Evolutionary conservation across 2,888 invertebrate species (phyloP).

Genomic region (Hypolimnas misippus): DNA sequence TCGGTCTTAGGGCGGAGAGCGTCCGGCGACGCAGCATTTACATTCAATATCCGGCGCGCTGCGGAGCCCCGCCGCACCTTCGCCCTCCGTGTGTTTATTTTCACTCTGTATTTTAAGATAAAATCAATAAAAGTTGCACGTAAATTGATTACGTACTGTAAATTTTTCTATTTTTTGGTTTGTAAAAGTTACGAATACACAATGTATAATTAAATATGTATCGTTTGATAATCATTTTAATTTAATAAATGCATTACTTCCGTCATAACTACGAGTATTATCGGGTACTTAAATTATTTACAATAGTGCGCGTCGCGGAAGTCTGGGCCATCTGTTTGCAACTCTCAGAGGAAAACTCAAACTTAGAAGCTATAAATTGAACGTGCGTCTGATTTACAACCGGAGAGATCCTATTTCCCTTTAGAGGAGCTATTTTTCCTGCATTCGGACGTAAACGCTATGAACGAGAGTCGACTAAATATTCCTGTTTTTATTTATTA

Average conservation of each 20-base stretch:
- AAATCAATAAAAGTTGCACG: background rate
- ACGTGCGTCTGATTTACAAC: conserved; percentile 36
- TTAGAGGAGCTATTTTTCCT: conserved; percentile 13
- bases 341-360: conserved; percentile 25
- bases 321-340: conserved; percentile 15
- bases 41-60: conserved; percentile 61
- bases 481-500: background rate
- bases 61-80: conserved; percentile 12
- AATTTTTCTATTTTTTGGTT: too few species aligned
- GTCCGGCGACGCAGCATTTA: conserved; percentile 45
- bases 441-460: background rate
- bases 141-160: too few species aligned
- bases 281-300: conserved; percentile 5
- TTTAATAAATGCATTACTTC: too few species aligned
- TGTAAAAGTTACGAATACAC: too few species aligned
- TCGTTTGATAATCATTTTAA: too few species aligned
- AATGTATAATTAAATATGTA: too few species aligned
- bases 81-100: conserved; percentile 20
- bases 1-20: background rate
- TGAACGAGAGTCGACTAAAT: background rate
- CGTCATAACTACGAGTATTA: background rate
- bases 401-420: conserved; percentile 25
- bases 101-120: background rate
- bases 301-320: background rate
- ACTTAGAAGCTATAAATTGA: conserved; percentile 35